These are phyloP conservation scores for Ammodytes marinus DNA, from an alignment of 2,113 vertebrate species.

Conservation along the genomic window DNA sequence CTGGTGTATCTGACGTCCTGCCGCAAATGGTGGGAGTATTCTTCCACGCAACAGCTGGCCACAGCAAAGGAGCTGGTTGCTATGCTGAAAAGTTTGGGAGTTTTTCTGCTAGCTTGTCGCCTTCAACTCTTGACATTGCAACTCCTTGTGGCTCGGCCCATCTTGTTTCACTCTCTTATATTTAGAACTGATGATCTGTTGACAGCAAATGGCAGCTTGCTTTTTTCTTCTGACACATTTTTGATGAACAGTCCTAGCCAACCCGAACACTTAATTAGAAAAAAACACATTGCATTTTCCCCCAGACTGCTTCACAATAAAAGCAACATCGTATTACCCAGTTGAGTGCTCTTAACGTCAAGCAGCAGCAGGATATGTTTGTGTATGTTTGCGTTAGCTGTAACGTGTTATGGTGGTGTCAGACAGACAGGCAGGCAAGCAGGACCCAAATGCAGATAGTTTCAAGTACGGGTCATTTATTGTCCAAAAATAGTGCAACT, in stretches of 20 bases:
- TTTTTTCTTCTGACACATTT: background rate
- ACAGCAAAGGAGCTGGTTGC: background rate
- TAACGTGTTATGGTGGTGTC: background rate
- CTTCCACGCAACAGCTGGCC: background rate
- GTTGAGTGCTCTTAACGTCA: background rate
- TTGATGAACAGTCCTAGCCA: background rate
- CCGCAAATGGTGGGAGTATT: background rate
- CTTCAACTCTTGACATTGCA: background rate
- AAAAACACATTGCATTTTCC: background rate
- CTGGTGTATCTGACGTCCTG: background rate
- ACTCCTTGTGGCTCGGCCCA: background rate
- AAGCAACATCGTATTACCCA: background rate
- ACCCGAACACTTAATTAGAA: background rate
- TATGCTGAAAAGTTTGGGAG: background rate
- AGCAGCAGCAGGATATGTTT: background rate
- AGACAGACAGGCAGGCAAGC: no score
- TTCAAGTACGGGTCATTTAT: no score
- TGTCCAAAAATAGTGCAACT: no score
- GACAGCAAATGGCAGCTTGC: background rate
- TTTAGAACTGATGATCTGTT: background rate
- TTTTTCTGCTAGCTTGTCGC: background rate
- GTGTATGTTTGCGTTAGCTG: background rate
- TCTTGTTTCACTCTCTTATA: background rate
- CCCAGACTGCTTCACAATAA: background rate
- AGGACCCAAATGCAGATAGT: no score